Base-by-base conservation (phyloP, 2,797 vertebrate species). In the Crocodylus rhombifer region DNA sequence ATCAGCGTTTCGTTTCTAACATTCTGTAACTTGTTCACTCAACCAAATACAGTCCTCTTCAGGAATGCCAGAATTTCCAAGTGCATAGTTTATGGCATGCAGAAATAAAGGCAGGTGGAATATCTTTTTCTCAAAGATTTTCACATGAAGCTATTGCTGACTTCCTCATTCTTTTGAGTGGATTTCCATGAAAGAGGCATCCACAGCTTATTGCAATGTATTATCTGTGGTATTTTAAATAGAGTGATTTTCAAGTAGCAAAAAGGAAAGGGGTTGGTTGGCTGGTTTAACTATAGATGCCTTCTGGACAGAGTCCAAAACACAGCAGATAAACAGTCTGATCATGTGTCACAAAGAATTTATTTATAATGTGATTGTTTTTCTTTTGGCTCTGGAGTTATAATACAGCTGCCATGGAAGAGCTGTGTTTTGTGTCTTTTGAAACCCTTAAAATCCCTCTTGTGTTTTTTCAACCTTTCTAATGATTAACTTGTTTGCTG, bases 351-450 rank as follows among this genome's bases (percentile, higher is more conserved):
- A 0, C 57, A 61, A 67, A 63, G 55, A 42, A 57, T 87, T 85
- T 82, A 60, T 90, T 94, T 95, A 20, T 80, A 62, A 79, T 13
- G 17, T 76, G 63, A 62, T 23, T 80, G 57, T 26, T 95, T 91
- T 77, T 85, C 74, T 80, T 83, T 67, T 92, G 69, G 73, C 26
- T 92, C 84, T 83, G 83, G 51, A 25, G 69, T 42, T 87, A 78
- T 26, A 80, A 56, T 56, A 14, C 20, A 77, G 78, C 64, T 87
- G 76, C 67, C 57, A 89, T 74, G 17, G 84, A 56, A 80, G 23
- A 55, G 11, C 90, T 26, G 33, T 6, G 28, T 79, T 85, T 93
- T 69, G 87, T 69, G 10, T 86, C 60, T 87, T 64, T 63, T 80
- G 60, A 13, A 89, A 75, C 8, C 28, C 79, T 18, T 33, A 21